Conservation (phyloP, 2,113 vertebrate genomes). For the Orycteropus afer region DNA sequence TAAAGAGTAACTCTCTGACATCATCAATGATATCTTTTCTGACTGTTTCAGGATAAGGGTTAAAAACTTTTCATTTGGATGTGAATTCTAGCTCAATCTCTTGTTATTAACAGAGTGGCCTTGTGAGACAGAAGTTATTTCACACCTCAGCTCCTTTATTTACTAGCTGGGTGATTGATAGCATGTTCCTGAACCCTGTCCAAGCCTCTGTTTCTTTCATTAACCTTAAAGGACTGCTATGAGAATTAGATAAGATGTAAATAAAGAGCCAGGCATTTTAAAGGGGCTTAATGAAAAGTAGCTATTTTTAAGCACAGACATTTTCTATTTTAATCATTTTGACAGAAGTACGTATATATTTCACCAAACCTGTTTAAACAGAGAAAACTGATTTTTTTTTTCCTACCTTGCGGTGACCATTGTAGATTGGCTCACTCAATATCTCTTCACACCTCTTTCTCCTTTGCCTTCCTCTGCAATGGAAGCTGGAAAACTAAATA, state of each 20-base stretch:
- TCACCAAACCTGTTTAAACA: background rate
- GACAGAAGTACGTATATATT: background rate
- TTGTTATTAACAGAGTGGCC: background rate
- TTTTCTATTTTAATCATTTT: background rate
- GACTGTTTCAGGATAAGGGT: background rate
- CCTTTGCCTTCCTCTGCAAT: background rate
- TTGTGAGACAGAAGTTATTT: background rate
- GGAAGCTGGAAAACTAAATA: background rate
- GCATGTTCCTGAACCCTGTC: background rate
- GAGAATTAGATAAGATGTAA: constrained; percentile 2
- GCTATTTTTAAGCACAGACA: background rate
- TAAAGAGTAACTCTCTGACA: background rate
- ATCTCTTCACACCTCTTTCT: background rate
- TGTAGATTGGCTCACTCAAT: background rate
- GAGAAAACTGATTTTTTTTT: background rate
- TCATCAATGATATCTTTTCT: background rate
- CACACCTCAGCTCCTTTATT: background rate
- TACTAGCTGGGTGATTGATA: background rate
- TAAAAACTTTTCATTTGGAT: background rate
- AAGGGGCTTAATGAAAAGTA: background rate
- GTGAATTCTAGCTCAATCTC: background rate
- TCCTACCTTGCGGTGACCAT: background rate
- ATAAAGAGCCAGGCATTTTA: background rate
- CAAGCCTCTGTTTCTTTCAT: background rate
- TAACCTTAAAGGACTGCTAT: background rate